Evolutionary conservation across 92 coral and sea anemone genomes (phyloP).

Genomic region (Porites lobata): DNA sequence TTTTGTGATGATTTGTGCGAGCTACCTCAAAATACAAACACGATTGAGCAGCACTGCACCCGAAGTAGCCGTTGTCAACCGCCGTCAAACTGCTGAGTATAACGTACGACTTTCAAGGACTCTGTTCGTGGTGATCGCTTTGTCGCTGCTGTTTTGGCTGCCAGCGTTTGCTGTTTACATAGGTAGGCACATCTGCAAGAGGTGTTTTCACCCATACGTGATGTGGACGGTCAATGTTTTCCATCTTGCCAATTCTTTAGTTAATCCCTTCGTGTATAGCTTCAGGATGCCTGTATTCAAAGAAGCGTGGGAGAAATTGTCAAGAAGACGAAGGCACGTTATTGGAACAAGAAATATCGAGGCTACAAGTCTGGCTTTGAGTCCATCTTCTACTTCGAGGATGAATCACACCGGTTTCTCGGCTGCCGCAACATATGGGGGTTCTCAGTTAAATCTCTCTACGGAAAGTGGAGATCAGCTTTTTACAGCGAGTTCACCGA

Average conservation of each 20-base stretch:
- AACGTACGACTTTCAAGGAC: conserved; percentile 8
- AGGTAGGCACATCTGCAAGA: not conserved
- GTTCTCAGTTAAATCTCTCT: no score
- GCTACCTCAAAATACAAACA: not conserved
- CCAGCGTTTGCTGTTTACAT: not conserved
- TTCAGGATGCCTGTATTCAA: conserved; percentile 21
- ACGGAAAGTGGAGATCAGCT: no score
- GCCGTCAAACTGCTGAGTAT: not conserved
- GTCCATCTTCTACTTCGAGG: no score
- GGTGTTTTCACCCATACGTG: not conserved
- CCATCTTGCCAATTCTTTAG: conserved; percentile 20
- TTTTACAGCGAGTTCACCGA: no score
- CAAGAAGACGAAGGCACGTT: not conserved
- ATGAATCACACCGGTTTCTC: no score
- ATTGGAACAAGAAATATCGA: not conserved
- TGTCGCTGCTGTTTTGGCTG: conserved; percentile 14
- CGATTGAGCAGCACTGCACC: not conserved
- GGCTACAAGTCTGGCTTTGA: no score
- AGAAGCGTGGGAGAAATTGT: conserved; percentile 2
- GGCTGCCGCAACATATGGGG: no score
- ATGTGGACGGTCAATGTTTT: not conserved
- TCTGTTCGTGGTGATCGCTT: not conserved
- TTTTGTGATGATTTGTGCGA: not conserved
- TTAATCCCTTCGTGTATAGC: conserved; percentile 22
- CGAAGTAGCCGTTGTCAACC: not conserved